Evolutionary conservation across 2,797 vertebrate genomes (phyloP), one percentile per base, ranked within the genome.

Genomic region (Etheostoma perlongum): DNA sequence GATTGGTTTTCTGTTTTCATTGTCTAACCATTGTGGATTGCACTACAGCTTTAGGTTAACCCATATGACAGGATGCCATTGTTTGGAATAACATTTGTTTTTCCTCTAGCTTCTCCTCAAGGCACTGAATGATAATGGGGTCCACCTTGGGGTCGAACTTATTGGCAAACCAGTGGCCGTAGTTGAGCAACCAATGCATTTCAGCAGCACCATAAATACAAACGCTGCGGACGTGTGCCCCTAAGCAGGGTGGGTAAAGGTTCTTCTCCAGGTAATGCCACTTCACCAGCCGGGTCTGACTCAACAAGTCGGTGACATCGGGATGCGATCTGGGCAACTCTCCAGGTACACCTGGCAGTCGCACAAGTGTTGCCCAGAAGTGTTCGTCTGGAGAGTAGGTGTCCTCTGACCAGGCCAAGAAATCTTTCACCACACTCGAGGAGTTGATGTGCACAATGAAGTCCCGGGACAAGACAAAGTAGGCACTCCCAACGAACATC

Each of bases 301-400:
- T 98, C 88, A 96, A 95, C 33, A 98, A 82, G 84, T 99, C 97
- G 2, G 96, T 96, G 77, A 99, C 83, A 18, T 98, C 97, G 0
- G 94, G 85, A 33, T 91, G 79, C 0, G 94, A 91, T 59, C 95
- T 91, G 44, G 93, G 85, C 73, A 98, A 85, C 81, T 94, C 96
- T 0, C 97, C 97, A 0, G 98, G 97, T 0, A 96, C 89, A 0
- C 96, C 97, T 0, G 97, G 96, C 18, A 98, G 76, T 40, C 97
- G 95, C 58, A 92, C 94, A 36, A 99, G 91, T 0, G 96, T 97
- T 61, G 98, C 98, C 98, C 97, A 99, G 83, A 97, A 99, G 83
- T 98, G 97, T 72, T 99, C 97, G 70, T 99, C 98, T 0, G 97
- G 98, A 9, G 97, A 98, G 84, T 95, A 98, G 0, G 97, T 98